Evolutionary conservation across 2,797 vertebrate genomes (phyloP), one percentile per base, ranked within the genome.

Genomic region (Muscicapa comitata): DNA sequence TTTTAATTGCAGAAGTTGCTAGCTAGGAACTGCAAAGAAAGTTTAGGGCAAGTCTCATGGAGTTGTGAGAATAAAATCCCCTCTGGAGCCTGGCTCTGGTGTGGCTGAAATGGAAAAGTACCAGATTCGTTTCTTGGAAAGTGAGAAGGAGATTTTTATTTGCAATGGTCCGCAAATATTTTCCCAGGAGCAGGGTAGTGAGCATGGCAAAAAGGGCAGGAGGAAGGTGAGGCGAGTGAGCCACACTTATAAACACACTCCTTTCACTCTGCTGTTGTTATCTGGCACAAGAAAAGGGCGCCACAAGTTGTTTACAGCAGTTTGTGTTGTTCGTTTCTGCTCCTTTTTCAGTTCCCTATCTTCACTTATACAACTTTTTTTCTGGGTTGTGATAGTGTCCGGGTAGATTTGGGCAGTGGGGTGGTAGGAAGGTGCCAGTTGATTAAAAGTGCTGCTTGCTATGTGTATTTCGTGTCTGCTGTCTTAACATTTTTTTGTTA

Each of bases 111-210:
- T 97, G 97, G 97, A 98, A 98, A 97, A 97, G 71, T 97, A 97
- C 97, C 91, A 93, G 96, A 86, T 91, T 92, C 19, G 6, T 95
- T 98, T 97, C 97, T 97, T 97, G 96, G 95, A 95, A 95, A 94
- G 88, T 88, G 88, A 96, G 91, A 96, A 97, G 94, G 96, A 97
- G 95, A 94, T 96, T 97, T 96, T 96, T 97, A 96, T 97, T 97
- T 98, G 97, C 96, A 92, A 54, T 95, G 91, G 79, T 78, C 88
- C 4, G 77, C 88, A 82, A 76, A 94, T 94, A 83, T 97, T 94
- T 94, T 92, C 91, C 90, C 93, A 90, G 86, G 90, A 58, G 25
- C 11, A 1, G 80, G 12, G 5, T 63, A 82, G 67, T 4, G 23
- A 82, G 72, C 26, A 1, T n/a, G 81, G 89, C 86, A 82, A 31